Evolutionary conservation across 2,888 invertebrate genomes (phyloP).

Genomic region (Apodemia mormo): DNA sequence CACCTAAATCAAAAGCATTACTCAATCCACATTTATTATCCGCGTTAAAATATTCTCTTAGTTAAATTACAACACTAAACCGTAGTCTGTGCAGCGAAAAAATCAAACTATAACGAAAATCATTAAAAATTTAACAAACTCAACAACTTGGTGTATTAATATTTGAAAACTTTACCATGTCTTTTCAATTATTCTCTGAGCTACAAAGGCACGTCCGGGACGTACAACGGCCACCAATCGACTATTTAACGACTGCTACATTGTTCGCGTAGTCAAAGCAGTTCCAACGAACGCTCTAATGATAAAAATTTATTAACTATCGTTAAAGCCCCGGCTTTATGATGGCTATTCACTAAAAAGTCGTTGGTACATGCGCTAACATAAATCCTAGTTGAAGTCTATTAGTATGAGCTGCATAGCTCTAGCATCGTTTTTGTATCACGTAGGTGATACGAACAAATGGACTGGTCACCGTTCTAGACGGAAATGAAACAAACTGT

Average conservation of each 20-base stretch:
- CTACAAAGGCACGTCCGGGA: conserved; percentile 39
- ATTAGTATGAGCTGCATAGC: conserved; percentile 82
- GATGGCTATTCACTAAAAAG: conserved; percentile 67
- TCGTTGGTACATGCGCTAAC: conserved; percentile 58
- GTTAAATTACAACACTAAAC: no score
- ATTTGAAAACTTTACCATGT: conserved; percentile 3
- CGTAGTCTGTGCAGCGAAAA: no score
- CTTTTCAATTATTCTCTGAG: conserved; percentile 1
- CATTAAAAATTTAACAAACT: no score
- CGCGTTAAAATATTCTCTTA: no score
- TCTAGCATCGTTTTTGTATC: conserved; percentile 34
- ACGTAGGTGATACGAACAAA: conserved; percentile 38
- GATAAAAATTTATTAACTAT: conserved; percentile 75
- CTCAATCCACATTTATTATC: no score
- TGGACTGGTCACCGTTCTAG: not conserved
- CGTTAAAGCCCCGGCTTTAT: conserved; percentile 71
- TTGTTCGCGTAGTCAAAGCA: conserved; percentile 43
- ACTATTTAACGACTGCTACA: conserved; percentile 40
- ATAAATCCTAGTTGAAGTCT: conserved; percentile 64
- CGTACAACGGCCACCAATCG: conserved; percentile 40
- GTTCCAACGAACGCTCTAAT: conserved; percentile 54
- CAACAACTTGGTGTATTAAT: not conserved
- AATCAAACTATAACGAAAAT: no score
- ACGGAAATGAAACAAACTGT: not conserved
- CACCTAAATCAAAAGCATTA: no score